Evolutionary conservation across 2,113 vertebrate genomes (phyloP).

Genomic region (Trematocara nigrifrons): DNA sequence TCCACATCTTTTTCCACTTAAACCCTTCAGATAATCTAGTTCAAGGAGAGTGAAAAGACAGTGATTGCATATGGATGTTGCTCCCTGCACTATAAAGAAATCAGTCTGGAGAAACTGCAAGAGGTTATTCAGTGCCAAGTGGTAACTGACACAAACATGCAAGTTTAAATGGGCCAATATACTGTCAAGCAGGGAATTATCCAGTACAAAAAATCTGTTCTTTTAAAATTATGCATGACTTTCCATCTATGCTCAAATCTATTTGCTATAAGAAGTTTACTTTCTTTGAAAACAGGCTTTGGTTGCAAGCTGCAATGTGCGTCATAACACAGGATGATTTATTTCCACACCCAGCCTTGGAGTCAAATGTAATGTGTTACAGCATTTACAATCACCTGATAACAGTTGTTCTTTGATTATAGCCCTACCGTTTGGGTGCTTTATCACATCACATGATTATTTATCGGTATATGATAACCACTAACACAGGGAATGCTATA

Average conservation of each 20-base stretch:
- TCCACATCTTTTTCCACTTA: not conserved
- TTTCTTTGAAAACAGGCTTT: not conserved
- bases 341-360: not conserved
- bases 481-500: not conserved
- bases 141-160: not conserved
- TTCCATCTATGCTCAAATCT: not conserved
- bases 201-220: not conserved
- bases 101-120: slow-evolving; percentile 1
- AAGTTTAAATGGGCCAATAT: not conserved
- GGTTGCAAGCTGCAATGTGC: not conserved
- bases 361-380: not conserved
- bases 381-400: not conserved
- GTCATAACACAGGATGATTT: not conserved
- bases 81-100: not conserved
- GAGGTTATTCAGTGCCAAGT: not conserved
- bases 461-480: not conserved
- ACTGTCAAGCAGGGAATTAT: not conserved
- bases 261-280: not conserved
- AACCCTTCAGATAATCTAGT: not conserved
- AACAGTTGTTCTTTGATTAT: not conserved
- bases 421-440: not conserved
- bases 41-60: not conserved
- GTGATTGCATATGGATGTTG: not conserved
- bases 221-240: not conserved
- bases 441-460: not conserved